Evolutionary conservation across 2,888 invertebrate genomes (phyloP), one percentile per base, ranked within the genome.

Genomic region (Periphyllus acericola): DNA sequence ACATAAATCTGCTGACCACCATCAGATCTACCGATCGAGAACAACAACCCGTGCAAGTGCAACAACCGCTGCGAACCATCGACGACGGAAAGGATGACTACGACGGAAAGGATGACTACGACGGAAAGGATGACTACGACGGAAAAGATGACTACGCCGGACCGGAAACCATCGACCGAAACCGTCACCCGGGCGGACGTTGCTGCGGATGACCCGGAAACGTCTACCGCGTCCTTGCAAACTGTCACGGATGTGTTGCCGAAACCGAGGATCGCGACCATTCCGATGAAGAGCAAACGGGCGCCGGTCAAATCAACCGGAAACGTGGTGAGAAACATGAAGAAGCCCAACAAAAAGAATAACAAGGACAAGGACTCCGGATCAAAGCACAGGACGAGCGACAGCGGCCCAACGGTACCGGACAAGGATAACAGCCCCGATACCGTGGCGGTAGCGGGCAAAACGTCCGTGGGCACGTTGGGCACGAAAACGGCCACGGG

Each of bases 301-400:
- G 29, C 81, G 19, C 87, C 87, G 5, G 81, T 87, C 0, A 87
- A 87, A 14, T 87, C 87, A 6, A 66, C 74, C 32, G 87, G 87
- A 0, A 81, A 87, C 74, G 81, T 87, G 32, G 74, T 87, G n/a
- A 40, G 87, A 21, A 87, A 81, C 46, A 87, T 87, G 87, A 87
- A 87, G 6, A 87, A 87, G 36, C 74, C 87, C 8, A 87, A 87
- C 74, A 66, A 46, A 81, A 87, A 87, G 25, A 80, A 40, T 19
- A 71, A 55, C 11, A 87, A 81, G 25, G 87, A 87, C 17, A 80
- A 81, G 66, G 87, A 87, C 21, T 80, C 72, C 29, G 72, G 29
- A 9, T 71, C 79, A 1, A 87, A 87, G 34, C 87, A 87, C 74
- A 72, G 81, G 34, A 29, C 81, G 19, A 71, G 21, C 6, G 86